Evolutionary conservation across 64 coral and sea anemone genomes (phyloP).

Genomic region (Trachythela sp.): DNA sequence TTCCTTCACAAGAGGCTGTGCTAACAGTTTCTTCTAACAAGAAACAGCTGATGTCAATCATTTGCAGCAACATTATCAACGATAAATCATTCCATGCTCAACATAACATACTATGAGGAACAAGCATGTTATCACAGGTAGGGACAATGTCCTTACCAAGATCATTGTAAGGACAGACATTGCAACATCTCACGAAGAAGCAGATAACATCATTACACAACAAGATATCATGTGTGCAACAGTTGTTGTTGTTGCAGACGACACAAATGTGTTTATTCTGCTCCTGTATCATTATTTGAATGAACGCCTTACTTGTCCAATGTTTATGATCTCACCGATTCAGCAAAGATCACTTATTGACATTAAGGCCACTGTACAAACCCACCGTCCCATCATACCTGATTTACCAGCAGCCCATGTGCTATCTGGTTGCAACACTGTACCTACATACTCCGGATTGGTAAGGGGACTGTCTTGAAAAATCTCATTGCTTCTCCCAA

Average conservation of each 20-base stretch:
- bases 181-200: constrained; percentile 61
- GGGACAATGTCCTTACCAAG: constrained; percentile 38
- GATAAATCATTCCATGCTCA: constrained; percentile 39
- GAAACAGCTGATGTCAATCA: constrained; percentile 40
- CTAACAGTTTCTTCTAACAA: constrained; percentile 43
- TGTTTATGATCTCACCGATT: constrained; percentile 37
- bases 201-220: constrained; percentile 36
- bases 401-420: constrained; percentile 34
- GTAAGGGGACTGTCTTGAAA: constrained; percentile 38
- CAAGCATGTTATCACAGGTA: constrained; percentile 53
- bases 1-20: constrained; percentile 56
- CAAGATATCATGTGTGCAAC: constrained; percentile 55
- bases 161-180: constrained; percentile 53
- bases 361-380: constrained; percentile 38
- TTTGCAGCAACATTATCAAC: constrained; percentile 31
- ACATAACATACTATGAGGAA: constrained; percentile 31
- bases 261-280: constrained; percentile 51
- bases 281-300: constrained; percentile 37
- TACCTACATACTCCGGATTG: constrained; percentile 35
- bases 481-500: constrained; percentile 29
- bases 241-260: constrained; percentile 34
- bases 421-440: constrained; percentile 38
- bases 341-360: constrained; percentile 39
- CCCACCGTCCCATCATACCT: constrained; percentile 12
- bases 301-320: background rate